Percentiles rank a stretch among this genome's conserved stretches.
Evolutionary conservation across 2,113 vertebrate species (phyloP).

Genomic region (Ptilonorhynchus violaceus): DNA sequence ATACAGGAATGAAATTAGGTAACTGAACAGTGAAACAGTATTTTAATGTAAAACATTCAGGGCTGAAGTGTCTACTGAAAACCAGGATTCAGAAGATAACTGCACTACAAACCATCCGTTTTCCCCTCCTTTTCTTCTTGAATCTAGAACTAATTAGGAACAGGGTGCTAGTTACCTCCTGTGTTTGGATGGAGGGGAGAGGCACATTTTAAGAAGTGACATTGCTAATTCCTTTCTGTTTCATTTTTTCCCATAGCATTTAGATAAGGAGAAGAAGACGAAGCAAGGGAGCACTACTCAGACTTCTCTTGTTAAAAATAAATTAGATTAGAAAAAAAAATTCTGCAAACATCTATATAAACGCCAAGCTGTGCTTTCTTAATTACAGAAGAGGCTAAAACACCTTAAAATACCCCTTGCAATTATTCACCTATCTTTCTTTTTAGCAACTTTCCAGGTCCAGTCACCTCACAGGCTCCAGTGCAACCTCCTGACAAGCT

Average conservation of each 20-base stretch:
- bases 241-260: background rate
- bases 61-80: background rate
- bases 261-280: background rate
- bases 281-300: background rate
- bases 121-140: background rate
- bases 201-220: background rate
- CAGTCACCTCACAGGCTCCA: slow-evolving; percentile 13
- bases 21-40: background rate
- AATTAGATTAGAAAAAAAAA: background rate
- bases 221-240: background rate
- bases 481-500: slow-evolving; percentile 5
- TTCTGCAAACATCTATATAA: slow-evolving; percentile 31
- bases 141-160: background rate
- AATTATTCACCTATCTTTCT: slow-evolving; percentile 37
- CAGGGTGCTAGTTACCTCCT: background rate
- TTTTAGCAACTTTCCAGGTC: slow-evolving; percentile 11
- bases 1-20: background rate
- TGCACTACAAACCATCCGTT: background rate
- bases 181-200: background rate
- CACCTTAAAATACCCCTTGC: slow-evolving; percentile 10
- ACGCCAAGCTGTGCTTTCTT: slow-evolving; percentile 24
- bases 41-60: slow-evolving; percentile 8
- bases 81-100: background rate
- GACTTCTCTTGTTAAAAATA: background rate
- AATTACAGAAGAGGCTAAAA: slow-evolving; percentile 42